phyloP scores from a whole-genome alignment of 1,140 invertebrate species.

The Drosophila lacteicornis region DNA sequence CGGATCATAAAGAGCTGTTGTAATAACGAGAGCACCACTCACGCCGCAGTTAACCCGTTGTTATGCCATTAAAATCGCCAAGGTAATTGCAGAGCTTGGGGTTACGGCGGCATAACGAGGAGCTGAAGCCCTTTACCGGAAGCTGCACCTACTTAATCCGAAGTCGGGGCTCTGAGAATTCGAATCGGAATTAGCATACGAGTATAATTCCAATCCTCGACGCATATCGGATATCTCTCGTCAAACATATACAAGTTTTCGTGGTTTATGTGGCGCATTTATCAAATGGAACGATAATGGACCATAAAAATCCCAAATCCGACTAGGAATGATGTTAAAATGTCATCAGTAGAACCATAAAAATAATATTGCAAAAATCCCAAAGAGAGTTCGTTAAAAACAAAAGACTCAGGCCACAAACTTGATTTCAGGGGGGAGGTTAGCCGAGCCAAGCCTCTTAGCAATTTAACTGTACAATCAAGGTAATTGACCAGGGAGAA shows the following conservation, averaged over 20 bases:
- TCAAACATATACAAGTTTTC: constrained; percentile 6
- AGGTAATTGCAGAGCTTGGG: constrained; percentile 45
- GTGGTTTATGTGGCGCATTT: constrained; percentile 21
- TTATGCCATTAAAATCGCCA: constrained; percentile 39
- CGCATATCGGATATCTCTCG: constrained; percentile 31
- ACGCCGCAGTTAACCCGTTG: constrained; percentile 22
- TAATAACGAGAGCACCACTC: constrained; percentile 46
- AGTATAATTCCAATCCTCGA: constrained; percentile 7
- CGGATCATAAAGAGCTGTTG: constrained; percentile 38
- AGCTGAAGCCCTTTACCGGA: constrained; percentile 25
- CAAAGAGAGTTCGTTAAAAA: constrained; percentile 29
- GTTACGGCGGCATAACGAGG: constrained; percentile 35
- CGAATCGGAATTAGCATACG: constrained; percentile 6
- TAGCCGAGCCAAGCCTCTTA: no score
- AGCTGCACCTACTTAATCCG: constrained; percentile 35
- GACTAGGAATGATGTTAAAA: constrained; percentile 22
- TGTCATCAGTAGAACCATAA: constrained; percentile 12
- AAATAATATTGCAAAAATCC: constrained; percentile 18
- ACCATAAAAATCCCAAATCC: constrained; percentile 22
- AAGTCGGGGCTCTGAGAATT: constrained; percentile 18
- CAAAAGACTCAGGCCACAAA: constrained; percentile 53
- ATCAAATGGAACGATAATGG: constrained; percentile 22
- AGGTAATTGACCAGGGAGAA: constrained; percentile 6
- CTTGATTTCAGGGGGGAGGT: constrained; percentile 43
- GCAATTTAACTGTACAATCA: constrained; percentile 7